Evolutionary conservation across 2,113 vertebrate species (phyloP), one percentile per base, ranked within the genome.

Genomic region (Crotalus helleri): DNA sequence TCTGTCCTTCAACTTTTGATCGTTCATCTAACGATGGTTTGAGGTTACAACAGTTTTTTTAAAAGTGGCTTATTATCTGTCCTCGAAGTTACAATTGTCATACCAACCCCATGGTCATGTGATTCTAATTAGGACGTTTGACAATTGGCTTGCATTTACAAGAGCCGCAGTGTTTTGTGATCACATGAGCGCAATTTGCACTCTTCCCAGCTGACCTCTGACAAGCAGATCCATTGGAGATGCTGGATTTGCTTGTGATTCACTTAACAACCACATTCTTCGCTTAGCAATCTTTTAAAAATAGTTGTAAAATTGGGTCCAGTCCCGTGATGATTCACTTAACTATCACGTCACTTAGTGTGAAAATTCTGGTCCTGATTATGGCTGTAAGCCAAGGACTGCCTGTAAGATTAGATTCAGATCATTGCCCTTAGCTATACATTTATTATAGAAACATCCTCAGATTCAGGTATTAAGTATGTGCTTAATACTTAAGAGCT

Each of bases 361-460:
- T 33, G 64, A 69, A n/a, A 69, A 33, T 69, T 69, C 64, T 33
- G 64, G 29, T 69, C 12, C 29, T 69, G 26, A 69, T 69, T 69
- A 29, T 69, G 29, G 15, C n/a, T 69, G 0, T 69, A 69, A 33
- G 5, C 15, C 64, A 33, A 69, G 64, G 64, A 33, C 29, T 69
- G 17, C 3, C 64, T 69, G 12, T 97, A 81, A 39, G 1, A 8
- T 44, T 94, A 57, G 95, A 96, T 94, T 44, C 95, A 97, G 96
- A 97, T 97, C 97, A 96, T 96, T 97, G 97, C 96, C 96, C 96
- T 98, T 96, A 97, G 96, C 95, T 96, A 96, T 97, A 97, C 97
- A 97, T 97, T 97, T 97, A 97, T 98, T 98, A 97, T 97, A 97
- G 97, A 98, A 97, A 98, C 97, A 97, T 97, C 97, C 97, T 98